phyloP scores from a whole-genome alignment of 1,140 invertebrate species.

The Cotesia typhae region DNA sequence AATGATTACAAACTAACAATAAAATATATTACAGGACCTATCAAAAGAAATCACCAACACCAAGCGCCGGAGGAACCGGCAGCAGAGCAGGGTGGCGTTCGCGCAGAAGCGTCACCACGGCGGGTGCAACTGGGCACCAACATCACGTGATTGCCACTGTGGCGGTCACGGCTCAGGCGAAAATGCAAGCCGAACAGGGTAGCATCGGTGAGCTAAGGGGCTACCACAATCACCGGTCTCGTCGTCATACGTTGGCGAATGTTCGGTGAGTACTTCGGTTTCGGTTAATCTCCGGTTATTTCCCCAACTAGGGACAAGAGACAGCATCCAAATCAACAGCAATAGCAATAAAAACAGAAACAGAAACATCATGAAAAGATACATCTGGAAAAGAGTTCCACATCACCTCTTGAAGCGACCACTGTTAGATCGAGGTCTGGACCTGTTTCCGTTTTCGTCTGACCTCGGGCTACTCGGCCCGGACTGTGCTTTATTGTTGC shows the following conservation, averaged over 20 bases:
- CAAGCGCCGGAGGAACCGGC: slow-evolving; percentile 53
- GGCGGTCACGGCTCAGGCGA: slow-evolving; percentile 65
- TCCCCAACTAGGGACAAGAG: neutral
- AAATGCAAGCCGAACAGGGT: slow-evolving; percentile 89
- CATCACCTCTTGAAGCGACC: too few relatives aligned
- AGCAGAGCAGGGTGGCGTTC: slow-evolving; percentile 62
- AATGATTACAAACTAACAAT: neutral
- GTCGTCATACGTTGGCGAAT: slow-evolving; percentile 85
- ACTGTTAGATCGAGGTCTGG: too few relatives aligned
- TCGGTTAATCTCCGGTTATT: neutral
- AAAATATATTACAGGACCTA: slow-evolving; percentile 52
- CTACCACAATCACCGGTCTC: slow-evolving; percentile 84
- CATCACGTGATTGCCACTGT: slow-evolving; percentile 63
- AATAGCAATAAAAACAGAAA: too few relatives aligned
- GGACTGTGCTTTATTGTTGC: too few relatives aligned
- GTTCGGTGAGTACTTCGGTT: slow-evolving; percentile 76
- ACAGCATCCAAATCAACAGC: neutral
- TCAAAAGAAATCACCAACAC: slow-evolving; percentile 64
- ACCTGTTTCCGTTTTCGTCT: too few relatives aligned
- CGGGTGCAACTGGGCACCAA: slow-evolving; percentile 59
- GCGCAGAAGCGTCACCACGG: slow-evolving; percentile 63
- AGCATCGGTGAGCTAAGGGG: slow-evolving; percentile 86
- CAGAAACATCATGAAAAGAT: too few relatives aligned
- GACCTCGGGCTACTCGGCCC: too few relatives aligned
- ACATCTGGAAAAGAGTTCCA: too few relatives aligned